Evolutionary conservation across 1,140 invertebrate species (phyloP), one percentile per base, ranked within the genome.

Genomic region (Caerostris darwini): DNA sequence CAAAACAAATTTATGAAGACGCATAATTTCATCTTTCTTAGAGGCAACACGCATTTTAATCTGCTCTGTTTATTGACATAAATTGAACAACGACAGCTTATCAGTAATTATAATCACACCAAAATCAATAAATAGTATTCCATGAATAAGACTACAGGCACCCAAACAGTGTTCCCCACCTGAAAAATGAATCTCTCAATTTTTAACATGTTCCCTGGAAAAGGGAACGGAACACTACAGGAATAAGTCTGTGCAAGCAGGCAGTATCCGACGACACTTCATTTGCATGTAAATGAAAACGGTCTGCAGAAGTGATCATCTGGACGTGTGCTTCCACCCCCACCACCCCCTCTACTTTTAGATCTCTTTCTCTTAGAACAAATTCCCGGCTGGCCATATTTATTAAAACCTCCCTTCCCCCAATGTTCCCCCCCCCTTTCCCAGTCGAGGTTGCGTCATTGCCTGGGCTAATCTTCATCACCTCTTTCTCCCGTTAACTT

Each of bases 261-360:
- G 83, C 87, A 85, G 71, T 53, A 59, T 81, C 81, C 93, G 50
- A 90, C 93, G 58, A 86, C 61, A 64, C 93, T 90, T 94, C 93
- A 94, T 94, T 94, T 94, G 93, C 93, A 94, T 94, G 93, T 94
- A 94, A 94, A 94, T 94, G 93, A 94, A 94, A 94, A 90, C 87
- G 93, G 93, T 82, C 67, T 59, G 83, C 91, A 64, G 17, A 89
- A 94, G 86, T 94, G 92, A 94, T 94, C 92, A 94, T 94, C 92
- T 94, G 92, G 92, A 64, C 58, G 57, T 50, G 50, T 59, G 34
- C 61, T 61, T 59, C 86, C 50, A 19, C 14, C 86, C 50, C 58
- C 14, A 58, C 53, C 86, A 12, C 54, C 14, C 17, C 19, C 59
- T 19, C 61, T n/a, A 50, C 91, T 92, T 92, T 92, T 92, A 94